Evolutionary conservation across 2,888 invertebrate species (phyloP).

Genomic region (Rotaria sp.): DNA sequence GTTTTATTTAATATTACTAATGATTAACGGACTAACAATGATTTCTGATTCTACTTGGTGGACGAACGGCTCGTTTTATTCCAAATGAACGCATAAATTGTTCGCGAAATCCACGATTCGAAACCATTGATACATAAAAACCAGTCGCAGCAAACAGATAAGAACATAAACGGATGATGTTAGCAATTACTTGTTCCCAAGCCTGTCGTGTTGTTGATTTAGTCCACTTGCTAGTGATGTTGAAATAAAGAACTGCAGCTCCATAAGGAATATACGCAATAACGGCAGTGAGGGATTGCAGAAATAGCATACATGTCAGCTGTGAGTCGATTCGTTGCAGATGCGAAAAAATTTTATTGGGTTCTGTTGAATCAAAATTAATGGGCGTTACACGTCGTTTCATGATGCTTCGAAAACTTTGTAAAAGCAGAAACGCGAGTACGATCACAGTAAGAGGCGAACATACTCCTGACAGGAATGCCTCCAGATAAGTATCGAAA

Average conservation of each 20-base stretch:
- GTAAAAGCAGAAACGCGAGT: not conserved
- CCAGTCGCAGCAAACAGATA: not conserved
- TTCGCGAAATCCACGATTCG: not conserved
- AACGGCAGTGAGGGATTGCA: not conserved
- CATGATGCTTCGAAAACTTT: not conserved
- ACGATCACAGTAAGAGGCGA: not conserved
- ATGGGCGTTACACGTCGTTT: not conserved
- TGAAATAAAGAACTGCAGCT: not conserved
- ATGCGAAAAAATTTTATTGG: not conserved
- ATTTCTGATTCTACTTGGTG: no score
- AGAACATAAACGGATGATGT: not conserved
- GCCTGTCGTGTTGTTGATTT: not conserved
- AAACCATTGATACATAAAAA: not conserved
- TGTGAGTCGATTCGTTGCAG: not conserved
- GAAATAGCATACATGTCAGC: not conserved
- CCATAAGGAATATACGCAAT: not conserved
- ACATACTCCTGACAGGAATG: not conserved
- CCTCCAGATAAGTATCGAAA: not conserved
- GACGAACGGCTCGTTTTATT: not conserved
- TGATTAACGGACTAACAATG: no score
- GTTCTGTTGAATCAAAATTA: not conserved
- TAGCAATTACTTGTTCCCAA: not conserved
- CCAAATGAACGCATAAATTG: not conserved
- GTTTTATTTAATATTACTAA: no score
- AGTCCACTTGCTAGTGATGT: not conserved